Base-by-base conservation (phyloP, 2,888 invertebrate genomes). In the Adela reaumurella region DNA sequence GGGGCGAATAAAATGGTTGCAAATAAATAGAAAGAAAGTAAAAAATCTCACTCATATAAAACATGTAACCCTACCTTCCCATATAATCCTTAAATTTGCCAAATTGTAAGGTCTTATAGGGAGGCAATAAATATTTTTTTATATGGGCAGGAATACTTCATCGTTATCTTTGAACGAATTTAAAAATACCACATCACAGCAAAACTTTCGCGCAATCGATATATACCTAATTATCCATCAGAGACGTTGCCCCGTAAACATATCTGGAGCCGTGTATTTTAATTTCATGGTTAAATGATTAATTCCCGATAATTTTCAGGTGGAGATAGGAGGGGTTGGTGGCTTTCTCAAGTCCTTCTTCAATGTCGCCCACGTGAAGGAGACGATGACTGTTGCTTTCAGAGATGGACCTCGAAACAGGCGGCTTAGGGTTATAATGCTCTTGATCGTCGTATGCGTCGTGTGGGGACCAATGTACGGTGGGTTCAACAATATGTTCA, bases 401-500 rank as follows among this genome's bases (percentile, higher is more conserved):
- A 69, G 76, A 46, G 71, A 69, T 28, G 78, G 83, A 0, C 72
- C 77, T 1, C 61, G 70, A 3, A 63, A 81, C 49, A 61, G 80
- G 46, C 67, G 78, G 42, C 71, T 72, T n/a, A 57, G 81, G 47
- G 78, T 83, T 1, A 80, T 77, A 0, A 54, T 78, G 28, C 73
- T 82, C 2, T 81, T 83, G 46, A 69, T 83, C 17, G 72, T 82
- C 19, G 81, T 80, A 1, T 80, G 82, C 57, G 74, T 83, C 41
- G 77, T 82, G 54, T 76, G 81, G 52, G 82, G 83, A 52, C 82
- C 82, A 2, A 57, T 82, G 44, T 79, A 81, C 60, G 82, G 82
- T 81, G 55, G 67, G n/a, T n/a, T n/a, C n/a, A n/a, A n/a, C n/a
- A n/a, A n/a, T n/a, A n/a, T n/a, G n/a, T n/a, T n/a, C n/a, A n/a